Evolutionary conservation across 2,797 vertebrate species (phyloP).

Genomic region (Lagocephalus sceleratus): DNA sequence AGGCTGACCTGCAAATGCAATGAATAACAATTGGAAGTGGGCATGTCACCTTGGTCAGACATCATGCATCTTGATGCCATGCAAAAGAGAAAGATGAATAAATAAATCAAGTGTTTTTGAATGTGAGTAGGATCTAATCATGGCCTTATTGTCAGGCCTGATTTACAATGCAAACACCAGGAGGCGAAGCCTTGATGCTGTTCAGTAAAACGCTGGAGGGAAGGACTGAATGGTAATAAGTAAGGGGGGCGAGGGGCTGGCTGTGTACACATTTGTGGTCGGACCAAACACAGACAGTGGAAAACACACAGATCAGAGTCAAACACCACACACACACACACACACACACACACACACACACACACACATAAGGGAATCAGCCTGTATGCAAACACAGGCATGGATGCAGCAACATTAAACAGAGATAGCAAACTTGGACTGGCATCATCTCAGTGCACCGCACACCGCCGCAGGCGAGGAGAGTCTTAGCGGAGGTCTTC

Average conservation of each 20-base stretch:
- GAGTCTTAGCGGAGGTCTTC: constrained; percentile 53
- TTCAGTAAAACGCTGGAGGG: constrained; percentile 56
- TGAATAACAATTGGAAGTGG: constrained; percentile 72
- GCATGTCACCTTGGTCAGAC: constrained; percentile 67
- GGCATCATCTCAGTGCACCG: constrained; percentile 45
- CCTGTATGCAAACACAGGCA: constrained; percentile 54
- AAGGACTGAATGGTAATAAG: constrained; percentile 67
- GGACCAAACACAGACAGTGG: constrained; percentile 35
- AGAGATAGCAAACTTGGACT: constrained; percentile 47
- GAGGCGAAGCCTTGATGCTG: constrained; percentile 61
- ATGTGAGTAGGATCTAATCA: constrained; percentile 75
- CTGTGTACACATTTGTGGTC: constrained; percentile 57
- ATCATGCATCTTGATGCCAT: constrained; percentile 68
- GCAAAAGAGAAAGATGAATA: constrained; percentile 68
- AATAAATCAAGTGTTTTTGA: constrained; percentile 76
- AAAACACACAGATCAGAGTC: constrained; percentile 50
- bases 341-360: background rate
- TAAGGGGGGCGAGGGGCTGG: constrained; percentile 13
- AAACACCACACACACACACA: constrained; percentile 36
- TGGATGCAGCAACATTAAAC: constrained; percentile 50
- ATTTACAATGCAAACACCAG: constrained; percentile 72
- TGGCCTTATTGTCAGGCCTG: constrained; percentile 67
- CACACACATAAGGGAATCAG: constrained; percentile 16
- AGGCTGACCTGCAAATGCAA: constrained; percentile 64
- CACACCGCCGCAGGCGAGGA: constrained; percentile 63